Evolutionary conservation across 2,888 invertebrate species (phyloP).

Genomic region (Drosophila fungiperda): DNA sequence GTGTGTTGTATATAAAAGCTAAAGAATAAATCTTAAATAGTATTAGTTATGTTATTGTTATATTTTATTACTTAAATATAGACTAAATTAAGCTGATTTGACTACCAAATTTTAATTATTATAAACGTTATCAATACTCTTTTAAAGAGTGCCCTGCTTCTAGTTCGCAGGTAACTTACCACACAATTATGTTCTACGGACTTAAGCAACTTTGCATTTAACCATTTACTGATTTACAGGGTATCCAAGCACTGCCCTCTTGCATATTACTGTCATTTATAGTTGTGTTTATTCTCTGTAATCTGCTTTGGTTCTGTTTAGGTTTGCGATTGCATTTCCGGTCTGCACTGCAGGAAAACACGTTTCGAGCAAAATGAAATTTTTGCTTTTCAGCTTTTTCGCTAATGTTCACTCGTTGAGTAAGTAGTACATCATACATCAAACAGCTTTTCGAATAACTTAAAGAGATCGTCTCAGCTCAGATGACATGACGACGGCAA

Average conservation of each 20-base stretch:
- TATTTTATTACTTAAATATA: not conserved
- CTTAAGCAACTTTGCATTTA: not conserved
- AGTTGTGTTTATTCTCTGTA: slow-evolving; percentile 35
- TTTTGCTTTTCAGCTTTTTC: slow-evolving; percentile 65
- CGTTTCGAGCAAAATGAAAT: slow-evolving; percentile 64
- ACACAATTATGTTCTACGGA: not conserved
- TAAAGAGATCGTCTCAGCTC: slow-evolving; percentile 41
- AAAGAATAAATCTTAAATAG: not conserved
- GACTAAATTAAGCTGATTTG: not conserved
- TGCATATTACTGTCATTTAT: slow-evolving; percentile 49
- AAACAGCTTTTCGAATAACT: slow-evolving; percentile 30
- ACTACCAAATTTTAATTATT: not conserved
- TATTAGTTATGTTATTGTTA: not conserved
- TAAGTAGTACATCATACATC: slow-evolving; percentile 16
- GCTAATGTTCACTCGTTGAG: slow-evolving; percentile 23
- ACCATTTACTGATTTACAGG: not conserved
- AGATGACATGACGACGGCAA: slow-evolving; percentile 37
- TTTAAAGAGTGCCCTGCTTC: not conserved
- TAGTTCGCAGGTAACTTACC: not conserved
- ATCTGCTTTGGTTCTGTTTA: slow-evolving; percentile 64
- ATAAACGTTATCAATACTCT: not conserved
- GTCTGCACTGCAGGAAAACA: slow-evolving; percentile 68
- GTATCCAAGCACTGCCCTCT: slow-evolving; percentile 14
- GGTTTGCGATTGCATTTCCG: slow-evolving; percentile 74
- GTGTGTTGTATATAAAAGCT: not conserved